A percentile compares a stretch with the other conserved stretches of the same genome.
These are phyloP conservation scores for Eumacrocentrus americanus DNA, from an alignment of 2,888 invertebrate species.

Conservation along the genomic window DNA sequence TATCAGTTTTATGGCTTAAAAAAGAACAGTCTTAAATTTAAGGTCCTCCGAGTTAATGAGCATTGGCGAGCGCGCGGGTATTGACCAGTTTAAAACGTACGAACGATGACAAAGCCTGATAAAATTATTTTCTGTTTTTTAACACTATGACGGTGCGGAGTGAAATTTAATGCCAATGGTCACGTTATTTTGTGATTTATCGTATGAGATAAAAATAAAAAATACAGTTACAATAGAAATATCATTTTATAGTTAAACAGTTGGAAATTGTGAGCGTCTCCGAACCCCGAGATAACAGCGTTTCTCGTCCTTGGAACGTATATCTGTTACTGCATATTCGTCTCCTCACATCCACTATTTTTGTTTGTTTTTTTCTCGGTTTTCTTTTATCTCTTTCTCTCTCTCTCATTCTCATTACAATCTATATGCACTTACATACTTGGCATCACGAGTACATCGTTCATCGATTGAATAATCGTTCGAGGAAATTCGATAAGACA, in stretches of 20 bases:
- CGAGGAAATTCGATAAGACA: conserved; percentile 14
- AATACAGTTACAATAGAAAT: neutral
- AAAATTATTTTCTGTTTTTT: conserved; percentile 9
- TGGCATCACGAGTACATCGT: conserved; percentile 33
- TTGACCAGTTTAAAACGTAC: conserved; percentile 23
- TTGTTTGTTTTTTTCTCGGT: neutral
- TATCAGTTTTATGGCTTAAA: conserved; percentile 53
- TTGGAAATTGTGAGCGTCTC: conserved; percentile 48
- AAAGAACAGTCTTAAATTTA: conserved; percentile 52
- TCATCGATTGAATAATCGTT: conserved; percentile 13
- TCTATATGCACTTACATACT: conserved; percentile 27
- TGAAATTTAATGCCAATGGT: neutral
- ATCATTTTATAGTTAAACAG: conserved; percentile 34
- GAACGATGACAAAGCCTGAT: neutral
- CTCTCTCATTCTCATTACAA: conserved; percentile 1
- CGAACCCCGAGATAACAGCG: conserved; percentile 39
- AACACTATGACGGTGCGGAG: neutral
- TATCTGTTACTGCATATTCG: conserved; percentile 26
- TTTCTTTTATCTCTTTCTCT: neutral
- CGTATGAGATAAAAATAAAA: too few relatives aligned
- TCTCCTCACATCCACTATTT: neutral
- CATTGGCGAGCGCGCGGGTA: conserved; percentile 41
- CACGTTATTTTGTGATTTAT: neutral
- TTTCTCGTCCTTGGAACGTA: conserved; percentile 44
- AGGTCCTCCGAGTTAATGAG: conserved; percentile 42